A percentile compares a stretch with the other conserved stretches of the same genome.
phyloP scores from a whole-genome alignment of 2,888 invertebrate genomes.

The Scaptomyza polygonia region DNA sequence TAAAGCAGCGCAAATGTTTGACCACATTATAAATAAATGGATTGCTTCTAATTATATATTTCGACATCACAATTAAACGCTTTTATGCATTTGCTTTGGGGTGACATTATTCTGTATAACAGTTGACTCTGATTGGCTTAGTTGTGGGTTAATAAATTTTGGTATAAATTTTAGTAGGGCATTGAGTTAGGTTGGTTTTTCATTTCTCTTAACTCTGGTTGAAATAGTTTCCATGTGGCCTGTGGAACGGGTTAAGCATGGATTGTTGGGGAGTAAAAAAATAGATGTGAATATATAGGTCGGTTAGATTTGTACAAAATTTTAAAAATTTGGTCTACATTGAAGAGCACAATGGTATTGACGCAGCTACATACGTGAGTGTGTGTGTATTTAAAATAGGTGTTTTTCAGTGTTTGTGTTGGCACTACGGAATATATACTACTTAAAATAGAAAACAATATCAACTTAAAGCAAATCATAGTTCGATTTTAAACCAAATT shows the following conservation, averaged over 20 bases:
- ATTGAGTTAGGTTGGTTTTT: slow-evolving; percentile 33
- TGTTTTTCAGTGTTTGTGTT: slow-evolving; percentile 45
- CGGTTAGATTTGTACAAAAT: slow-evolving; percentile 63
- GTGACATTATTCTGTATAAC: slow-evolving; percentile 44
- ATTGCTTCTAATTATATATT: slow-evolving; percentile 40
- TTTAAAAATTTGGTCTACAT: slow-evolving; percentile 40
- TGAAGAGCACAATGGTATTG: slow-evolving; percentile 28
- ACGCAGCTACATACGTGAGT: slow-evolving; percentile 65
- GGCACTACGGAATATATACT: slow-evolving; percentile 52
- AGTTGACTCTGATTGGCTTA: slow-evolving; percentile 71
- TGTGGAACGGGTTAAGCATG: slow-evolving; percentile 70
- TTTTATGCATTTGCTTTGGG: slow-evolving; percentile 53
- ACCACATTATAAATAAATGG: slow-evolving; percentile 45
- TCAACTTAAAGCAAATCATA: slow-evolving; percentile 46
- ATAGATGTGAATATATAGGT: slow-evolving; percentile 56
- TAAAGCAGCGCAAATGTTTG: slow-evolving; percentile 63
- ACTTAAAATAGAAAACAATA: slow-evolving; percentile 38
- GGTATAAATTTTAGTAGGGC: slow-evolving; percentile 46
- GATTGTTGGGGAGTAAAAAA: slow-evolving; percentile 52
- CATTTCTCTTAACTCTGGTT: slow-evolving; percentile 71
- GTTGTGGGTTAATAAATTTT: slow-evolving; percentile 70
- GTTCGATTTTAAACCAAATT: slow-evolving; percentile 18
- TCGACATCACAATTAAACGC: slow-evolving; percentile 60
- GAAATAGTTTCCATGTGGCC: slow-evolving; percentile 83
- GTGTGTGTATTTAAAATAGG: slow-evolving; percentile 32